Base-by-base conservation (phyloP, 2,797 vertebrate genomes). In the Sus cebifrons region DNA sequence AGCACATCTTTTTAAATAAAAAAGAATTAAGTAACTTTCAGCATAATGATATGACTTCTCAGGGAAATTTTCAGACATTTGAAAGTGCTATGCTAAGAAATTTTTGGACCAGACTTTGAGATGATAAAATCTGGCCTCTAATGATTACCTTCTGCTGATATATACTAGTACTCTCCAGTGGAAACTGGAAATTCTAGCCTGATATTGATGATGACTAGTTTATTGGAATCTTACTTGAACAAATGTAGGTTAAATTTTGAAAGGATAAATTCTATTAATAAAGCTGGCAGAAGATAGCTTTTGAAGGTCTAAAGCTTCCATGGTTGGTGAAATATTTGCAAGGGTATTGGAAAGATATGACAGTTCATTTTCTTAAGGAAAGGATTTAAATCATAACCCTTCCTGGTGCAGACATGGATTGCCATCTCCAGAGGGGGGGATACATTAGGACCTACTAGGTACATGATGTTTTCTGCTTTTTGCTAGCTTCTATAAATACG, bases 221-320 rank as follows among this genome's bases (percentile, higher is more conserved):
- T 10, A 40, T 75, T 95, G 68, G 15, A 52, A 78, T 94, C 71
- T 84, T 81, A 67, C 52, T 87, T 83, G 75, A 94, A 90, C 70
- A 95, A 96, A 93, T 21, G 60, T 73, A 14, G 79, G 85, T 94
- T 97, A 95, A 90, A 95, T 10, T 97, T 89, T 73, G 78, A 71
- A 74, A 85, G 18, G 73, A 94, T 88, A 60, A 93, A 82, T 32
- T 58, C 75, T 91, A 83, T 78, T 68, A 29, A 89, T 27, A 97
- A 96, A 98, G 84, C 25, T 68, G 44, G 58, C 29, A 97, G 81
- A 96, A 95, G 10, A 97, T 67, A 92, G 86, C 32, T 96, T 98
- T 96, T 92, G 87, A 71, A 77, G 89, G 11, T 91, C 70, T 44
- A 13, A 97, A 96, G 36, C 71, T 88, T 97, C 90, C 21, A 96